A percentile compares a stretch with the other conserved stretches of the same genome.
Evolutionary conservation across 2,888 invertebrate species (phyloP).

Genomic region (Melinaea marsaeus): DNA sequence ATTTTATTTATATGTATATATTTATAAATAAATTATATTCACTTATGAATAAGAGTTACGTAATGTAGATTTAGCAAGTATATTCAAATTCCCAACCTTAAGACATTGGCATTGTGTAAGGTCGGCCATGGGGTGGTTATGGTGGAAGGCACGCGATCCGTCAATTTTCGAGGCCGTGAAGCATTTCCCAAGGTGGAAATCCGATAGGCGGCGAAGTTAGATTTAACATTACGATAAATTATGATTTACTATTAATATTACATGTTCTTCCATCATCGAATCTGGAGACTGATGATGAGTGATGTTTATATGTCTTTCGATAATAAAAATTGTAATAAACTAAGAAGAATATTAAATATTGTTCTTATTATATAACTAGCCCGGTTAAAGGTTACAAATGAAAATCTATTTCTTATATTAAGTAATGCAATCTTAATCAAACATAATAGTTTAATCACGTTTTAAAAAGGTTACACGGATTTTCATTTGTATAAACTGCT

Average conservation of each 20-base stretch:
- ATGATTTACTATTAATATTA: conserved; percentile 14
- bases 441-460: too few relatives aligned
- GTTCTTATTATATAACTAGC: too few relatives aligned
- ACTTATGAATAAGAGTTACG: too few relatives aligned
- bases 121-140: conserved; percentile 42
- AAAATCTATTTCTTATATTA: too few relatives aligned
- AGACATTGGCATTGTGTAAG: conserved; percentile 57
- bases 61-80: not conserved
- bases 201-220: conserved; percentile 28
- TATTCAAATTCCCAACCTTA: not conserved
- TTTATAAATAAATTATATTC: too few relatives aligned
- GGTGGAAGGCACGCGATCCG: conserved; percentile 55
- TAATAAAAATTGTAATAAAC: too few relatives aligned
- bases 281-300: not conserved
- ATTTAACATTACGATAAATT: conserved; percentile 31
- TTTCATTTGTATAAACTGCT: too few relatives aligned
- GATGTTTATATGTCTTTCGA: not conserved
- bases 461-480: too few relatives aligned
- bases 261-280: not conserved
- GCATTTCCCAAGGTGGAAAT: conserved; percentile 26
- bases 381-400: too few relatives aligned
- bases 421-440: too few relatives aligned
- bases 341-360: too few relatives aligned
- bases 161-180: conserved; percentile 50
- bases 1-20: too few relatives aligned